These are phyloP conservation scores for Microtus pennsylvanicus DNA, from an alignment of 2,113 vertebrate genomes.

Conservation along the genomic window DNA sequence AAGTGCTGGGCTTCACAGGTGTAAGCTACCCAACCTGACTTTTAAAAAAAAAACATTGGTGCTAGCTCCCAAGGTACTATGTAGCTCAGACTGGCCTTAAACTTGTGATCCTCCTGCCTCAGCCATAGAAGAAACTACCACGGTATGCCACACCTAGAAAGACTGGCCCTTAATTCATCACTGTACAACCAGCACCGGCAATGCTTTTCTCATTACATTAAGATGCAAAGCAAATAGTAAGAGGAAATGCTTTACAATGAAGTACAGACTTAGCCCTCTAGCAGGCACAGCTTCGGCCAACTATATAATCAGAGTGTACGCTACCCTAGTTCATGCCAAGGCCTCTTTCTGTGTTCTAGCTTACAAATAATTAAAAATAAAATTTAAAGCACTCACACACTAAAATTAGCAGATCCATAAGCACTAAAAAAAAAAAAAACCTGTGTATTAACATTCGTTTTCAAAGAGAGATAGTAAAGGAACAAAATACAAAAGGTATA, in stretches of 20 bases:
- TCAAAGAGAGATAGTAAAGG: slow-evolving; percentile 34
- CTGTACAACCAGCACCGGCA: background rate
- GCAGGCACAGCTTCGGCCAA: background rate
- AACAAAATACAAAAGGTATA: slow-evolving; percentile 36
- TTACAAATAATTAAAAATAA: slow-evolving; percentile 10
- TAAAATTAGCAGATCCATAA: slow-evolving; percentile 42
- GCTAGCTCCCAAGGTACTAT: background rate
- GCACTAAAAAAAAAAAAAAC: background rate
- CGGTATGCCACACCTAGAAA: background rate
- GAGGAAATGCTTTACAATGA: slow-evolving; percentile 50
- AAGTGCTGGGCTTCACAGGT: background rate
- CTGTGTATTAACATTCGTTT: background rate
- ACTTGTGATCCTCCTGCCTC: background rate
- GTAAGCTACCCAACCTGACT: background rate
- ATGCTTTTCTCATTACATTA: slow-evolving; percentile 5
- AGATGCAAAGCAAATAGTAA: slow-evolving; percentile 62
- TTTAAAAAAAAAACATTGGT: background rate
- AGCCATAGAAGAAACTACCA: background rate
- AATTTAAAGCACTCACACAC: background rate
- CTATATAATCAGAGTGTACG: slow-evolving; percentile 40
- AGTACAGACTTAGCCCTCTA: slow-evolving; percentile 27
- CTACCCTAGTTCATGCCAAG: background rate
- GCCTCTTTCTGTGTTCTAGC: background rate
- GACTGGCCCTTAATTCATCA: slow-evolving; percentile 13
- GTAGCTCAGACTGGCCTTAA: background rate